Percentiles rank a stretch among this genome's conserved stretches.
Conservation (phyloP, 2,797 vertebrate genomes). For the Etheostoma perlongum region DNA sequence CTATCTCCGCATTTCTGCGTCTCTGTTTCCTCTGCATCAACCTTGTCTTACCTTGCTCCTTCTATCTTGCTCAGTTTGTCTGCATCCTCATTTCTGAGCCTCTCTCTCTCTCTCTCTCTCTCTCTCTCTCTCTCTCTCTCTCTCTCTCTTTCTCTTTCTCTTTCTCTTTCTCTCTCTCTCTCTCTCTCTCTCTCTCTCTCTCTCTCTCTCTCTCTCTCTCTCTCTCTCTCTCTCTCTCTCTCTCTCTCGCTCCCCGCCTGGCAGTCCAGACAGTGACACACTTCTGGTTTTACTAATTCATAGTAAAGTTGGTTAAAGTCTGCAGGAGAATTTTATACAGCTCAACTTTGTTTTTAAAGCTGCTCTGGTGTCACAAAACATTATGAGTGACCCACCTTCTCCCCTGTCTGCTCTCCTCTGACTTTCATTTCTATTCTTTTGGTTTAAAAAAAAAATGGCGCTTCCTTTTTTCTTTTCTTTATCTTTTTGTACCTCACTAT, state of each 20-base stretch:
- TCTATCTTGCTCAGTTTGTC: conserved; percentile 5
- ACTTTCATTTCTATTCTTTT: neutral
- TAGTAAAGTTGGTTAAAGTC: conserved; percentile 62
- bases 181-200: conserved; percentile 5
- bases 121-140: conserved; percentile 15
- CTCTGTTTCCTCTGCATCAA: conserved; percentile 11
- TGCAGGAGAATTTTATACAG: conserved; percentile 53
- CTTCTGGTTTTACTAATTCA: conserved; percentile 74
- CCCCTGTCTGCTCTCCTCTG: conserved; percentile 14
- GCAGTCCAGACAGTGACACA: conserved; percentile 62
- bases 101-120: conserved; percentile 11
- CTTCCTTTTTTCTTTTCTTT: neutral
- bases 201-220: conserved; percentile 18
- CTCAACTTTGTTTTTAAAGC: conserved; percentile 69
- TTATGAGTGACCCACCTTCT: conserved; percentile 49
- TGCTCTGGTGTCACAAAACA: conserved; percentile 60
- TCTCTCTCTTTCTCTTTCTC: conserved; percentile 15
- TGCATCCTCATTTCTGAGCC: conserved; percentile 41
- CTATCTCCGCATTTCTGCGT: neutral
- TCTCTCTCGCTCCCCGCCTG: conserved; percentile 45
- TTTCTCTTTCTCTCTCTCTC: conserved; percentile 17
- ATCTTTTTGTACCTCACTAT: too few relatives aligned
- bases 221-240: conserved; percentile 11
- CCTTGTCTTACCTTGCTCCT: neutral
- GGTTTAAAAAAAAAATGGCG: neutral